Evolutionary conservation across 2,888 invertebrate genomes (phyloP), one percentile per base, ranked within the genome.

Genomic region (Hemistola chrysoprasaria): DNA sequence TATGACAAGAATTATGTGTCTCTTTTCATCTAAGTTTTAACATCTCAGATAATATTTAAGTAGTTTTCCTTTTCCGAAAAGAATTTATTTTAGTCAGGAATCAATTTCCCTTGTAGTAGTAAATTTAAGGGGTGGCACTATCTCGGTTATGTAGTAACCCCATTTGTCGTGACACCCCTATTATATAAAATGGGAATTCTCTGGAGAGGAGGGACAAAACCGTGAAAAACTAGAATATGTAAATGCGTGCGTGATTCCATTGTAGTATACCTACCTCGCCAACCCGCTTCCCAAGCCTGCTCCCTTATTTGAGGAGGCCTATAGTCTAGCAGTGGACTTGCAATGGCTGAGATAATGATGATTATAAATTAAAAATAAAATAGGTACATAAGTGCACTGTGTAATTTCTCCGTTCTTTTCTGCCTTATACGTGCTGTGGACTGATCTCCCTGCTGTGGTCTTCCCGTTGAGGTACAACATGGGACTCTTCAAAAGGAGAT

Each of bases 171-270:
- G 59, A 58, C 61, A 56, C 54, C 60, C 56, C 63, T 4, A 4
- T 16, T 16, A 16, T 59, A 62, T 66, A 65, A 65, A 65, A 57
- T 55, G 53, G 61, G 50, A 38, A 52, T 56, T 50, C 52, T 52
- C 47, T 36, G n/a, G 43, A 49, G 55, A 48, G 57, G 39, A 40
- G 54, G 67, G 61, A 59, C 57, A 52, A 59, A 62, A 52, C 62
- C 57, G 57, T 60, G 64, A 72, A 74, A 73, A 72, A 74, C 74
- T 74, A 68, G 69, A 66, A 69, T 67, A 74, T 74, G 74, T 57
- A 56, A 74, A 74, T 71, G 55, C 51, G 49, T 50, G 34, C 1
- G 20, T 9, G 65, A 56, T 44, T 50, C 41, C 71, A 46, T 59
- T 62, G 52, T 49, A 42, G 43, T 62, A 46, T 50, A 62, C 40